These are phyloP conservation scores for Labeo calbasu DNA, from an alignment of 2,797 vertebrate genomes.

Conservation along the genomic window DNA sequence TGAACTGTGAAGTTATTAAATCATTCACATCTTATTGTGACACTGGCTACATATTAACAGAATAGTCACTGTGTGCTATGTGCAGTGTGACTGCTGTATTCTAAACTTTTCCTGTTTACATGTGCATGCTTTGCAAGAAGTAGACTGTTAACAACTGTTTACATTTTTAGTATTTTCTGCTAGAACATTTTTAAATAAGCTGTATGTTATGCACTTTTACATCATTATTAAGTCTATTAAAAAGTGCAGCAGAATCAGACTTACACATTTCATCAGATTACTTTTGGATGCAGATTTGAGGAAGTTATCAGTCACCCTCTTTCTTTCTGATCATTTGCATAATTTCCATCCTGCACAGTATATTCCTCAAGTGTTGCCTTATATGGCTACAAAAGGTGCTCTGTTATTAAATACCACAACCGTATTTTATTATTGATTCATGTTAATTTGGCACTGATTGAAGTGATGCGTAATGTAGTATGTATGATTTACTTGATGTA, in stretches of 20 bases:
- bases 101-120: neutral
- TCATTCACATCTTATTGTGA: neutral
- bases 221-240: neutral
- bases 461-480: neutral
- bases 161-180: neutral
- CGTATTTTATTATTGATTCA: neutral
- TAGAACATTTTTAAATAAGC: neutral
- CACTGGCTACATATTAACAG: conserved; percentile 31
- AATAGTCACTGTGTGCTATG: neutral
- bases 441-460: neutral
- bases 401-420: neutral
- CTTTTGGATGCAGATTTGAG: conserved; percentile 45
- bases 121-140: neutral
- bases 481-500: neutral
- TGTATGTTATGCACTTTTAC: neutral
- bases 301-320: conserved; percentile 47
- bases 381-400: conserved; percentile 11
- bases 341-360: conserved; percentile 57
- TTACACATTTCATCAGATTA: conserved; percentile 31
- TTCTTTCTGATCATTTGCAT: conserved; percentile 55
- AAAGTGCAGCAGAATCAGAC: neutral
- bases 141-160: neutral
- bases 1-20: conserved; percentile 1
- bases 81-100: neutral
- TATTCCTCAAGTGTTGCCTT: conserved; percentile 49